These are phyloP conservation scores for Oenanthe melanoleuca DNA, from an alignment of 2,113 vertebrate genomes.

Conservation along the genomic window DNA sequence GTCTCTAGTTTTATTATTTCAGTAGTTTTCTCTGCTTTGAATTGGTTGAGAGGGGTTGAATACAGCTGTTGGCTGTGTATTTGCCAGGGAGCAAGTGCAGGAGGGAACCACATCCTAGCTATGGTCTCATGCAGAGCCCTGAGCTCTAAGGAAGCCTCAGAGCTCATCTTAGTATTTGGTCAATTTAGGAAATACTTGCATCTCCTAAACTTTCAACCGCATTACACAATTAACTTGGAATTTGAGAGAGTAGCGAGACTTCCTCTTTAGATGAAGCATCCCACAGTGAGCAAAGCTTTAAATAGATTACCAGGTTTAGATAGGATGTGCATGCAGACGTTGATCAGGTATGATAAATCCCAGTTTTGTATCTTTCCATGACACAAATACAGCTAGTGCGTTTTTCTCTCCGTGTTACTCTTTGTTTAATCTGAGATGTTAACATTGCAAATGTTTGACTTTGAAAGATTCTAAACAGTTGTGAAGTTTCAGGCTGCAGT, in stretches of 20 bases:
- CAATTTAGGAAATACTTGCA: constrained; percentile 1
- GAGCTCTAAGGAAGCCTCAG: not conserved
- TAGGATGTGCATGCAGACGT: not conserved
- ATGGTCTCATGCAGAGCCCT: not conserved
- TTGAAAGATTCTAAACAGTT: constrained; percentile 23
- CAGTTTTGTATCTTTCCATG: not conserved
- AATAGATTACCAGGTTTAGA: not conserved
- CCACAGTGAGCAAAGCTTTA: not conserved
- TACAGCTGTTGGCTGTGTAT: not conserved
- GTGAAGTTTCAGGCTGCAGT: constrained; percentile 28
- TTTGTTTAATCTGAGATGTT: constrained; percentile 23
- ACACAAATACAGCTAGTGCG: not conserved
- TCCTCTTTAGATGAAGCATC: constrained; percentile 11
- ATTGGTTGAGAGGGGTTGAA: not conserved
- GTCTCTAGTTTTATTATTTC: not conserved
- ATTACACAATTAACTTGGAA: constrained; percentile 14
- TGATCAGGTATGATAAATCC: constrained; percentile 17
- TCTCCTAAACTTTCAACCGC: not conserved
- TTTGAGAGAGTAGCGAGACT: not conserved
- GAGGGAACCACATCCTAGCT: not conserved
- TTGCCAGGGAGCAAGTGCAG: not conserved
- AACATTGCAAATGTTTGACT: not conserved
- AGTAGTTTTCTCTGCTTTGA: not conserved
- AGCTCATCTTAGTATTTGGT: not conserved
- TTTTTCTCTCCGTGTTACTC: not conserved